These are phyloP conservation scores for Rhynchomys soricoides DNA, from an alignment of 2,113 vertebrate genomes.

Conservation along the genomic window DNA sequence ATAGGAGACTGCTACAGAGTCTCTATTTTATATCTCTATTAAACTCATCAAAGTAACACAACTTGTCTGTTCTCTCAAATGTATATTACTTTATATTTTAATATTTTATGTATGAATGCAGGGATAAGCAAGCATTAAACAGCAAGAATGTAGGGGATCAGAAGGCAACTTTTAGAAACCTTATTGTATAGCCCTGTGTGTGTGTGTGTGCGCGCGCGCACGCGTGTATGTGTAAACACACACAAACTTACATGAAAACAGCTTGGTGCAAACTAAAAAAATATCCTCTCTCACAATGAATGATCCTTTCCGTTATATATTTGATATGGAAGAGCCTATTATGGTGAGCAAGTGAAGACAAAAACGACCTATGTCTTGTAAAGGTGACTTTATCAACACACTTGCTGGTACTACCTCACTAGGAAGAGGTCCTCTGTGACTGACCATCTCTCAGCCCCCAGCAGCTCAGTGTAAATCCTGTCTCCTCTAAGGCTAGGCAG, in stretches of 20 bases:
- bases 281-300: neutral
- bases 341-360: neutral
- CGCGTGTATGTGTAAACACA: neutral
- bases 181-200: neutral
- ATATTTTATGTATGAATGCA: neutral
- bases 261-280: neutral
- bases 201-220: no score
- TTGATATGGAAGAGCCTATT: conserved; percentile 26
- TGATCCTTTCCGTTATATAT: conserved; percentile 39
- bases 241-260: neutral
- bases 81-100: neutral
- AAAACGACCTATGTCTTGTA: conserved; percentile 6
- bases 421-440: neutral
- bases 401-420: neutral
- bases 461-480: neutral
- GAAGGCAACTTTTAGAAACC: neutral
- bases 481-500: neutral
- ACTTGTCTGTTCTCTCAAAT: neutral
- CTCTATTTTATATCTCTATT: neutral
- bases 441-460: neutral
- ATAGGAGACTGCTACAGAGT: neutral
- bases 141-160: neutral
- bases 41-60: neutral
- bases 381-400: neutral
- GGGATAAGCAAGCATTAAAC: neutral